Evolutionary conservation across 2,888 invertebrate species (phyloP).

Genomic region (Abscondita cerata): DNA sequence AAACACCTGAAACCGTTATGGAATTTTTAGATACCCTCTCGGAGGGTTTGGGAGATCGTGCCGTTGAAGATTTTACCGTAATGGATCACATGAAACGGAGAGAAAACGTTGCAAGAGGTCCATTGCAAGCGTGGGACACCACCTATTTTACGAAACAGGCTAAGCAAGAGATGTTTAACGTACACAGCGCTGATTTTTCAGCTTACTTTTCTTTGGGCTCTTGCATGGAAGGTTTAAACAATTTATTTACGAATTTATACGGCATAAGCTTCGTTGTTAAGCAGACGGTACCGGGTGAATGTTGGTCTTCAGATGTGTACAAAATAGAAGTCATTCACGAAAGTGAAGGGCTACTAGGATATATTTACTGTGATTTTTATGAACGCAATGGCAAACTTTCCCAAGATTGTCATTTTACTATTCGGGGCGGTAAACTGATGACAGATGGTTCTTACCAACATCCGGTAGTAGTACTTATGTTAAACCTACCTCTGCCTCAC

Average conservation of each 20-base stretch:
- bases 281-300: slow-evolving; percentile 77
- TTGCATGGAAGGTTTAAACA: slow-evolving; percentile 97
- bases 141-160: slow-evolving; percentile 82
- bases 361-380: slow-evolving; percentile 97
- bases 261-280: slow-evolving; percentile 79
- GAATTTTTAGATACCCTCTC: slow-evolving; percentile 82
- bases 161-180: slow-evolving; percentile 73
- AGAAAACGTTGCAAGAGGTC: slow-evolving; percentile 42
- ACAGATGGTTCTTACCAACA: slow-evolving; percentile 85
- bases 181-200: slow-evolving; percentile 75
- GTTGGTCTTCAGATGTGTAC: slow-evolving; percentile 77
- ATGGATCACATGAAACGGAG: slow-evolving; percentile 78
- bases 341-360: slow-evolving; percentile 77
- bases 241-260: slow-evolving; percentile 82
- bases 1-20: slow-evolving; percentile 78
- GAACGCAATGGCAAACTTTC: slow-evolving; percentile 90
- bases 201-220: slow-evolving; percentile 91
- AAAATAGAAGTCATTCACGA: slow-evolving; percentile 91
- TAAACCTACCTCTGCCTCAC: slow-evolving; percentile 81
- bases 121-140: slow-evolving; percentile 82
- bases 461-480: slow-evolving; percentile 92
- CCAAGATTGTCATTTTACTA: slow-evolving; percentile 99
- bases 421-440: slow-evolving; percentile 86
- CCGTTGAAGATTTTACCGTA: slow-evolving; percentile 74
- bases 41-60: slow-evolving; percentile 71